Base-by-base conservation (phyloP, 2,888 invertebrate species). In the Sylvicola cinctus region DNA sequence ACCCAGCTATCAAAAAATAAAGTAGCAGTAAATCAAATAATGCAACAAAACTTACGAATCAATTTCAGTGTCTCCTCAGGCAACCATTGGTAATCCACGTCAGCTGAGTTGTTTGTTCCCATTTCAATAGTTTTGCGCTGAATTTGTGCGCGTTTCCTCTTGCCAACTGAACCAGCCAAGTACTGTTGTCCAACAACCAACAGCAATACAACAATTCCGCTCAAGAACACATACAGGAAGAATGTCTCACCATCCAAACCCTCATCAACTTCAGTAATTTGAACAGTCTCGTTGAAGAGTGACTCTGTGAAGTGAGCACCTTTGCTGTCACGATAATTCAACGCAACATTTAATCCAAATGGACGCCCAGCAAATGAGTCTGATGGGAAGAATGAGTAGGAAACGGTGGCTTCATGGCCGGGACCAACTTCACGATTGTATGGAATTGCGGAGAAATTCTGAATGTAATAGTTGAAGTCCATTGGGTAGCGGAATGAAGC, bases 401-500 rank as follows among this genome's bases (percentile, higher is more conserved):
- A 79, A 36, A 98, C 74, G 0, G 96, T 91, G 2, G 90, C 90
- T 60, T 99, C 91, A 43, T 88, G 78, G 35, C 75, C 73, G 0
- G 95, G 81, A 46, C 84, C 79, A 2, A 99, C 87, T 44, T 80
- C 68, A 45, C 79, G 74, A 51, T 85, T 80, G 60, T 83, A 91
- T 2, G 75, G 71, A 47, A 88, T 68, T 0, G 85, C 79, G 0
- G 95, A 88, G 63, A 96, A 98, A 62, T 98, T 99, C 61, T 96
- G 95, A 44, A 99, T 91, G 62, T 84, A 85, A 61, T 88, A 98
- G 44, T 79, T 88, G 62, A 88, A 98, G 61, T 98, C 96, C 80
- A 93, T 85, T 7, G 96, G 95, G 54, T 96, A 98, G 45, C 95
- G 78, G 74, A 99, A 95, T 0, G 96, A 95, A 0, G 95, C 93